Percentiles rank a stretch among this genome's conserved stretches.
These are phyloP conservation scores for Heliconius aoede DNA, from an alignment of 2,888 invertebrate genomes.

Conservation along the genomic window DNA sequence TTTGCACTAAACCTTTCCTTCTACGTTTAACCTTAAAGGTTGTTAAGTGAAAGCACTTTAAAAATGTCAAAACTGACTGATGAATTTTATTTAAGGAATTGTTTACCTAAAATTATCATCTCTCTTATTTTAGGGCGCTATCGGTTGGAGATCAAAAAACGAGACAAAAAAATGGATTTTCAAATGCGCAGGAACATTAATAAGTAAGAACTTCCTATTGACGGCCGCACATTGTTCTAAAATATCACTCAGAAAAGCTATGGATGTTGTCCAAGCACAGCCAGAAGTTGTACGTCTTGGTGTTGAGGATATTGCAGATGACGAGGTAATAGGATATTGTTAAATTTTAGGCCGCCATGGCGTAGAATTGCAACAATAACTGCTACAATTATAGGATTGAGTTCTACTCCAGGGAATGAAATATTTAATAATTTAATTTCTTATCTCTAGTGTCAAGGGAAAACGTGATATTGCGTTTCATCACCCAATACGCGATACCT, in stretches of 20 bases:
- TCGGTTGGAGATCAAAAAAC: slow-evolving; percentile 56
- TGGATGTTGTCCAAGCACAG: slow-evolving; percentile 46
- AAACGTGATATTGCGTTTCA: too few relatives aligned
- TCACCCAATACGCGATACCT: too few relatives aligned
- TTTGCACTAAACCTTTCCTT: too few relatives aligned
- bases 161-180: slow-evolving; percentile 54
- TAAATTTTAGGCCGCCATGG: too few relatives aligned
- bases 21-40: too few relatives aligned
- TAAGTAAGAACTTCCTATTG: slow-evolving; percentile 84
- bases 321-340: slow-evolving; percentile 19
- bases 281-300: slow-evolving; percentile 60
- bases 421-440: too few relatives aligned
- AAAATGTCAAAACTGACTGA: too few relatives aligned
- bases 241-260: slow-evolving; percentile 33
- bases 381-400: too few relatives aligned
- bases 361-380: too few relatives aligned
- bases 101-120: background rate
- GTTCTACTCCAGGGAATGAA: too few relatives aligned
- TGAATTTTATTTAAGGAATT: background rate
- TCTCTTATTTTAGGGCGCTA: slow-evolving; percentile 52
- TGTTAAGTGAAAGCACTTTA: too few relatives aligned
- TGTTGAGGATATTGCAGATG: slow-evolving; percentile 51
- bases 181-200: slow-evolving; percentile 85
- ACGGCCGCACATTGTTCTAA: slow-evolving; percentile 86
- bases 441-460: too few relatives aligned